Evolutionary conservation across 2,113 vertebrate species (phyloP).

Genomic region (Crotalus tigris): DNA sequence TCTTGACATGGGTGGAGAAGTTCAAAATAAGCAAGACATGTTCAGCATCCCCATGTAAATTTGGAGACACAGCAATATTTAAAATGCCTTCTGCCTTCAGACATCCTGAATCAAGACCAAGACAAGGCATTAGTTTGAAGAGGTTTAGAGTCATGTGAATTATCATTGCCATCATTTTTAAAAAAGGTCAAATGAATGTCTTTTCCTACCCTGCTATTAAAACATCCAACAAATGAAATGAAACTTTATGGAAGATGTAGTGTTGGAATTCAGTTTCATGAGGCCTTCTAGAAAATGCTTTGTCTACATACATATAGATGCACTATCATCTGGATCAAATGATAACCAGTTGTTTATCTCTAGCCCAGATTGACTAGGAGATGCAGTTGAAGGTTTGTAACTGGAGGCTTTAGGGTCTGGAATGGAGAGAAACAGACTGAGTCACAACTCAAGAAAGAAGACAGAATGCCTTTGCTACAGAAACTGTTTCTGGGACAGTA

Average conservation of each 20-base stretch:
- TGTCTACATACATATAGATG: neutral
- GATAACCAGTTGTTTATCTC: neutral
- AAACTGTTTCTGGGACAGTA: neutral
- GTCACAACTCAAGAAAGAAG: neutral
- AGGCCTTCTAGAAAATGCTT: neutral
- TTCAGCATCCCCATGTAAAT: neutral
- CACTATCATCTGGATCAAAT: neutral
- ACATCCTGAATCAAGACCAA: neutral
- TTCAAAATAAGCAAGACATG: neutral
- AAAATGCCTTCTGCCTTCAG: conserved; percentile 10
- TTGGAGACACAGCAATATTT: neutral
- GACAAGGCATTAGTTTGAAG: neutral
- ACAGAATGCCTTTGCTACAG: neutral
- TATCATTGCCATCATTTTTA: neutral
- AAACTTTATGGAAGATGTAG: neutral
- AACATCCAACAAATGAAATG: neutral
- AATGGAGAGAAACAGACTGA: neutral
- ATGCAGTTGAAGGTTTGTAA: neutral
- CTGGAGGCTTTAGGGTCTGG: neutral
- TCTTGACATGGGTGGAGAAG: conserved; percentile 8
- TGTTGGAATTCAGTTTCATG: neutral
- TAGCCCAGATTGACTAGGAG: neutral
- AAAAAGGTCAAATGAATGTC: neutral
- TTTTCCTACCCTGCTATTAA: neutral
- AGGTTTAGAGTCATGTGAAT: neutral